Percentiles rank a stretch among this genome's conserved stretches.
Evolutionary conservation across 1,140 invertebrate species (phyloP).

Genomic region (Riptortus pedestris): DNA sequence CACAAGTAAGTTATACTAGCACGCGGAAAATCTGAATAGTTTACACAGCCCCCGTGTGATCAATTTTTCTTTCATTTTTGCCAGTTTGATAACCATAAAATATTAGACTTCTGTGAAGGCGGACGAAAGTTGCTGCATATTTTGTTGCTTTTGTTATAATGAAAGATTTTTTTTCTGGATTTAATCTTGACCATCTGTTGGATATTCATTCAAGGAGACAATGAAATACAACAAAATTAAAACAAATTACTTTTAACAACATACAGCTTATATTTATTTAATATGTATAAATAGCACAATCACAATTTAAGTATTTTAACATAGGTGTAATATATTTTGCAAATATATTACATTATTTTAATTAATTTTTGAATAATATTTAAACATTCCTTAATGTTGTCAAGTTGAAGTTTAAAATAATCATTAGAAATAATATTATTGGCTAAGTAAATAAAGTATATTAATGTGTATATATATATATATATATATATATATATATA

Average conservation of each 20-base stretch:
- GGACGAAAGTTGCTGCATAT: no score
- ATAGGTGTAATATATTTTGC: neutral
- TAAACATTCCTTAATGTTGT: neutral
- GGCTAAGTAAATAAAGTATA: neutral
- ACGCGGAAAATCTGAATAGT: no score
- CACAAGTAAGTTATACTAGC: no score
- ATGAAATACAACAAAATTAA: neutral
- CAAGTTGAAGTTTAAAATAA: neutral
- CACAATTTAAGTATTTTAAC: conserved; percentile 11
- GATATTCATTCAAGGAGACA: no score
- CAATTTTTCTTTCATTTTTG: no score
- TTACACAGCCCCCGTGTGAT: no score
- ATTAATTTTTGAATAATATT: neutral
- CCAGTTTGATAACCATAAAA: no score
- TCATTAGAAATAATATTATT: neutral
- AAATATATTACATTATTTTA: neutral
- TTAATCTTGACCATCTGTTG: no score
- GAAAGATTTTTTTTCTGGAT: no score
- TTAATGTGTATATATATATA: neutral
- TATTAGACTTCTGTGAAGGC: no score
- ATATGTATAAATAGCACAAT: conserved; percentile 21
- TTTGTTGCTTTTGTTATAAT: no score
- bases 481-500: neutral
- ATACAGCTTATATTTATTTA: conserved; percentile 15
- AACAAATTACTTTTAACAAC: conserved; percentile 7